Evolutionary conservation across 1,140 invertebrate genomes (phyloP), one percentile per base, ranked within the genome.

Genomic region (Brachionus manjavacas): DNA sequence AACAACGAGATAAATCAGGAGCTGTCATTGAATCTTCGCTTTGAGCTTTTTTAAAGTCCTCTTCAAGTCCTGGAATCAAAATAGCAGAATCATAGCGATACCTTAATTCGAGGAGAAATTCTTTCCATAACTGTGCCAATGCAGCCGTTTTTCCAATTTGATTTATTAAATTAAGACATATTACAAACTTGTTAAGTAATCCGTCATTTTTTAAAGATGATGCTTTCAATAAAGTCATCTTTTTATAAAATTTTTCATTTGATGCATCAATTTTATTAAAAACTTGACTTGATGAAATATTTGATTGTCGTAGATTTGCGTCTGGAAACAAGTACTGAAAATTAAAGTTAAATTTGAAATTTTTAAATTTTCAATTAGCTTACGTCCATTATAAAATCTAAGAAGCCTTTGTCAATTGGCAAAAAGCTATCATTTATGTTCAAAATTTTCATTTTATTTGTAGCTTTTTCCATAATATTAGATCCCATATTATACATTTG

Each of bases 101-200:
- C 81, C 95, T 92, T 85, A 98, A 92, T 88, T 98, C 95, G 85
- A 95, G 92, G 0, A 94, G 92, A 87, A 98, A 94, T 87, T 97
- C 95, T 86, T 95, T 94, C 95, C 96, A 97, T 0, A 98, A 87
- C 87, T 97, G 95, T 1, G 94, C 94, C 35, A 96, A 91, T 83
- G 94, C 93, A 49, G 91, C 89, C 0, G 93, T 86, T 0, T 94
- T 94, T n/a, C 95, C 95, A 85, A 93, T 93, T 85, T 94, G 92
- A 70, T 93, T 91, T n/a, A 94, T 92, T 83, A 95, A 93, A 83
- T 93, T 92, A 81, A 94, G 90, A 8, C 94, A 92, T n/a, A 95
- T 91, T n/a, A 94, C 92, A 2, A 97, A 88, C 55, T 94, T 91
- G 92, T 94, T 95, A 0, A 94, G 92, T 31, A 98, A 89, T n/a